A percentile compares a stretch with the other conserved stretches of the same genome.
Conservation (phyloP, 2,888 invertebrate genomes). For the Sphecodes monilicornis region DNA sequence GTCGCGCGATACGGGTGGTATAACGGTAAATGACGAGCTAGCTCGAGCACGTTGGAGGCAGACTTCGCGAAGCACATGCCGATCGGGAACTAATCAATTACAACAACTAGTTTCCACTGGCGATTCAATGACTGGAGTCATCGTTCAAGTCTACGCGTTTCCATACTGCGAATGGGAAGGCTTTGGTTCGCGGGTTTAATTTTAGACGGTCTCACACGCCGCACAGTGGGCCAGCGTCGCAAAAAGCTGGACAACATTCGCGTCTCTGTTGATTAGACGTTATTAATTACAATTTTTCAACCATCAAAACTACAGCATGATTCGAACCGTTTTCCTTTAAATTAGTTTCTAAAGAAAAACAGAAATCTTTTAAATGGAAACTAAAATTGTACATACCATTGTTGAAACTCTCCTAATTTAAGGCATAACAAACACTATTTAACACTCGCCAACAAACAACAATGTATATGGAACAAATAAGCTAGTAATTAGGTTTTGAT, state of each 20-base stretch:
- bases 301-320: too few relatives aligned
- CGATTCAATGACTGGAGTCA: constrained; percentile 28
- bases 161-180: constrained; percentile 20
- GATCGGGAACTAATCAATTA: constrained; percentile 53
- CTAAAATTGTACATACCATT: too few relatives aligned
- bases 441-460: too few relatives aligned
- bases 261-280: not conserved
- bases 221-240: not conserved
- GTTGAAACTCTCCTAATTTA: too few relatives aligned
- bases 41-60: constrained; percentile 47
- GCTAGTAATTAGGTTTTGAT: too few relatives aligned
- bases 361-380: too few relatives aligned
- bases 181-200: constrained; percentile 43
- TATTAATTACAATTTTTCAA: not conserved
- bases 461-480: too few relatives aligned
- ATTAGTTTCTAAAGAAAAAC: too few relatives aligned
- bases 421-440: too few relatives aligned
- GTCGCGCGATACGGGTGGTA: constrained; percentile 68
- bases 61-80: constrained; percentile 42
- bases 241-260: not conserved
- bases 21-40: constrained; percentile 68
- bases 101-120: constrained; percentile 12
- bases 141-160: constrained; percentile 1
- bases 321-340: too few relatives aligned
- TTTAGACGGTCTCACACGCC: constrained; percentile 44